Base-by-base conservation (phyloP, 1,140 invertebrate species). In the Musca domestica region DNA sequence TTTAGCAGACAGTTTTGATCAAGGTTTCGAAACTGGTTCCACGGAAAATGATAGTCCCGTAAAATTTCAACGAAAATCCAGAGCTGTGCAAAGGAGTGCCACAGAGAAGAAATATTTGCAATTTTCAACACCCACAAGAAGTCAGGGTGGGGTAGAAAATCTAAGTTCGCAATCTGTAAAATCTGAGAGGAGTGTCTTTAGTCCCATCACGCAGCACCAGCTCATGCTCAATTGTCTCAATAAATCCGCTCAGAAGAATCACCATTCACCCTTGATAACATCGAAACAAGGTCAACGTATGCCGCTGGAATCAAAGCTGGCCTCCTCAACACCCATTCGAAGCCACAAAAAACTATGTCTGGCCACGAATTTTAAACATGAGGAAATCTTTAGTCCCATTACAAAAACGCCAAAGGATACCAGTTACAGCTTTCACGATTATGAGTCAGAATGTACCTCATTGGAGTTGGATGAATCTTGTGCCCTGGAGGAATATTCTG, bases 1-100 rank as follows among this genome's bases (percentile, higher is more conserved):
- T 12, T 34, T 71, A 25, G 22, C 70, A 14, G 77, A 80, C n/a
- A 80, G 76, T 22, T 77, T 73, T 27, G 78, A 80, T 67, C 78
- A 78, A 68, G 78, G 78, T 51, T 80, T 80, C 22, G 77, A 80
- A 67, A 80, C 78, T 0, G 76, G 77, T 63, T 78, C 77, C 1
- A 80, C 77, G 27, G 74, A 77, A 51, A 70, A 72, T 9, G 76
- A 77, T 22, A 80, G 77, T 68, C 77, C 77, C 0, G 14, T 76
- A 23, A 46, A 61, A n/a, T 3, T 12, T 7, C 3, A 54, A n/a
- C 20, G 41, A 5, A 46, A 22, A 66, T 52, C 52, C 4, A 5
- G 34, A 9, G 17, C 22, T 7, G 19, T 64, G 10, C 46, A 12
- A 22, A 22, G 23, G 3, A 41, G 12, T 12, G 6, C 2, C 9